These are phyloP conservation scores for Tragelaphus buxtoni DNA, from an alignment of 2,113 vertebrate species.

Conservation along the genomic window DNA sequence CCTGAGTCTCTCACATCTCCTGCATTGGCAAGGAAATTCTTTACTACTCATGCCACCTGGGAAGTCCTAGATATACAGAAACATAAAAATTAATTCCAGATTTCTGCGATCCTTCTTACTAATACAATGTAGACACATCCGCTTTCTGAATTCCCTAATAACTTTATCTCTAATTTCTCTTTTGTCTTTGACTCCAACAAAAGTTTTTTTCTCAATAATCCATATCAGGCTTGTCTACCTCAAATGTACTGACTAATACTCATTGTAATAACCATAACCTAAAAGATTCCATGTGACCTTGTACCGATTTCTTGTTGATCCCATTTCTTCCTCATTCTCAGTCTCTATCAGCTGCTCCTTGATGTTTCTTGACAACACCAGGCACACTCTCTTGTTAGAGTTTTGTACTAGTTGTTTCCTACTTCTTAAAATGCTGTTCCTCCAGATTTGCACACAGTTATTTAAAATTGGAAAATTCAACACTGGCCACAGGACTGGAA, in stretches of 20 bases:
- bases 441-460: no score
- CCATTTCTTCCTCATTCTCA: background rate
- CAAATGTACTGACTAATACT: background rate
- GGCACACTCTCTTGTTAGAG: background rate
- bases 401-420: background rate
- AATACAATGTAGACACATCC: background rate
- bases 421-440: no score
- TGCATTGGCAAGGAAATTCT: background rate
- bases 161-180: background rate
- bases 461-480: no score
- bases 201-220: background rate
- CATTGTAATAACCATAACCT: background rate
- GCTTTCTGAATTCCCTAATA: background rate
- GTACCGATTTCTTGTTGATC: background rate
- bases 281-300: background rate
- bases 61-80: background rate
- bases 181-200: background rate
- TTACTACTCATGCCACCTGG: background rate
- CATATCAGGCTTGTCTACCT: background rate
- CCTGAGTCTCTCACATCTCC: background rate
- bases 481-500: no score
- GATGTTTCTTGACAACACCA: background rate
- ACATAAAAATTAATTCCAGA: background rate
- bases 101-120: background rate
- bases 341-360: background rate